Evolutionary conservation across 2,113 vertebrate genomes (phyloP), one percentile per base, ranked within the genome.

Genomic region (Nibea coibor): DNA sequence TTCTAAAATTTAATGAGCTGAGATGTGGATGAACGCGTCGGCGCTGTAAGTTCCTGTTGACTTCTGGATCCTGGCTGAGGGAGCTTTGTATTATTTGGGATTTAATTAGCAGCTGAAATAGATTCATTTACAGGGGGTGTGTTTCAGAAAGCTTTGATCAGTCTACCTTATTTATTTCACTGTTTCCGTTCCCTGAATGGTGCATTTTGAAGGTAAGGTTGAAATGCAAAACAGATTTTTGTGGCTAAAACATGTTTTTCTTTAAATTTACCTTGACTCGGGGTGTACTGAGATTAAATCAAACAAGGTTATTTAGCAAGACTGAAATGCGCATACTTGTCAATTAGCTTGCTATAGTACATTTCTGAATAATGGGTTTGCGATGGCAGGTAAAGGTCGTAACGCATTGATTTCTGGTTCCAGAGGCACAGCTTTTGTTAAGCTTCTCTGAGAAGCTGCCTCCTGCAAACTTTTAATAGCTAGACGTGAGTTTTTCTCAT

Each of bases 391-490:
- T 35, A 39, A 28, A 67, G 45, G 57, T 28, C 10, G 20, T 70
- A 73, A 63, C n/a, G 47, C 4, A 5, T n/a, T 64, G 50, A 84
- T 66, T 45, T 39, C 35, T 39, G 35, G 35, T 39, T 39, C 35
- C 35, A 39, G 35, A 39, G 48, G 14, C 47, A 28, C 28, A n/a
- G 26, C 45, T 10, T 61, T 71, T 54, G 28, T 47, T 35, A 35
- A 19, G 24, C 16, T 24, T 81, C 69, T 68, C n/a, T 65, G 31
- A 58, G 78, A 78, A 74, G 26, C 50, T 66, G 8, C 24, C 14
- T 24, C 5, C 65, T 53, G 45, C 63, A 75, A 86, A 87, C 75
- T 88, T 88, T 86, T 78, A 88, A 81, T 57, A 67, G 45, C 64
- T n/a, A 22, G 10, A 75, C 61, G 31, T 58, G 26, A 76, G 54